Evolutionary conservation across 2,797 vertebrate genomes (phyloP), one percentile per base, ranked within the genome.

Genomic region (Protonibea diacanthus): DNA sequence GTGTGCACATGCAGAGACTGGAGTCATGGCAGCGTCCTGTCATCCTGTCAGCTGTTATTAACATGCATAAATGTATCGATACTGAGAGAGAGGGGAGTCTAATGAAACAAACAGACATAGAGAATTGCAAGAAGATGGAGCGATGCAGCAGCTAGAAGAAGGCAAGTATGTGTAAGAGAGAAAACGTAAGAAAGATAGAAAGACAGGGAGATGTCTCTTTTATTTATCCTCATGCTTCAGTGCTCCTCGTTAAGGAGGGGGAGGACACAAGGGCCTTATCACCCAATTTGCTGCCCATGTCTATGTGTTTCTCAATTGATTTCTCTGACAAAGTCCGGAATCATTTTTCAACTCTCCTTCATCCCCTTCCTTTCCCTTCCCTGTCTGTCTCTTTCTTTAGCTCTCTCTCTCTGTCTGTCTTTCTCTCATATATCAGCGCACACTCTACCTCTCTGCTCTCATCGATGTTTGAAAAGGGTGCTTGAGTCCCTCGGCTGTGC

Each of bases 241-340:
- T 83, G 92, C 91, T 85, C 76, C 89, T 94, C 25, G 86, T 94
- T 94, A 92, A 88, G 88, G 75, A 89, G 91, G 92, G 85, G 90
- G 93, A 93, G 92, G 89, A 94, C 88, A 84, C 76, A 17, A 75
- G 76, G 89, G 85, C 81, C 91, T 93, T 89, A 88, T 95, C 92
- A 86, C 85, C 93, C 92, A 94, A 94, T 95, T 95, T 94, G 90
- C 89, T 69, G 82, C 78, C 84, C 74, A 74, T 91, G 90, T 94
- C 88, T 81, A 77, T 88, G 85, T 66, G 87, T 84, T 81, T 92
- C 89, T 90, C 91, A 89, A 94, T 94, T 92, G 94, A 95, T 94
- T 94, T 91, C 80, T 91, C 86, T 85, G 92, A 94, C 92, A 92
- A 93, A 93, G 91, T 94, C 90, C 74, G 64, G 92, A 93, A 90